Conservation (phyloP, 2,113 vertebrate species). For the Leptocoma aspasia region DNA sequence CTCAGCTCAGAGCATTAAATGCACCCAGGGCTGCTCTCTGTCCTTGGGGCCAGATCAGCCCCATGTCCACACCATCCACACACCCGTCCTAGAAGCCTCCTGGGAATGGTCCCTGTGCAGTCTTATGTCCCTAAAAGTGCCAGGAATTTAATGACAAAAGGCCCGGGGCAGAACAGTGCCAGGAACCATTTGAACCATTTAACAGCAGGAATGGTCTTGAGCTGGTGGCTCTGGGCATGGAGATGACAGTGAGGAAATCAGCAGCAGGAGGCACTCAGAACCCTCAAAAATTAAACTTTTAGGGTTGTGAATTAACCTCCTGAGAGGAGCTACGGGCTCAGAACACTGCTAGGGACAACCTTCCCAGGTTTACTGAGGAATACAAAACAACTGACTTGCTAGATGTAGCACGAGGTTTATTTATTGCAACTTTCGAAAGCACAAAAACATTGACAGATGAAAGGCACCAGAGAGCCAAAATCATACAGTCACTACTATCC, state of each 20-base stretch:
- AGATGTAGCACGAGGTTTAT: constrained; percentile 46
- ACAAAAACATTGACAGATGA: constrained; percentile 45
- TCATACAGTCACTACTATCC: constrained; percentile 35
- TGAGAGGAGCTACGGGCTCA: not conserved
- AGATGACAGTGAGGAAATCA: not conserved
- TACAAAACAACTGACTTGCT: constrained; percentile 57
- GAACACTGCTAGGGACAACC: not conserved
- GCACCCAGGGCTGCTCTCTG: not conserved
- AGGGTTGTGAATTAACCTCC: not conserved
- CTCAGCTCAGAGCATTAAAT: not conserved
- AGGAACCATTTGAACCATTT: not conserved
- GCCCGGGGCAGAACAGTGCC: not conserved
- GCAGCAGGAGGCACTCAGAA: not conserved
- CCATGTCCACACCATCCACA: not conserved
- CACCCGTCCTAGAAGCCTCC: not conserved
- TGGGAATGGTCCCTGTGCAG: not conserved
- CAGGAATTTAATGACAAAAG: not conserved
- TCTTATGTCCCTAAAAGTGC: not conserved
- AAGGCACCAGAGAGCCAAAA: constrained; percentile 50
- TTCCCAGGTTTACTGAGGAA: constrained; percentile 30
- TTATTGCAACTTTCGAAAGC: constrained; percentile 54
- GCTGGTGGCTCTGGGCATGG: not conserved
- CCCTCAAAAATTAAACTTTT: not conserved
- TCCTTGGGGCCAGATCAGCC: not conserved
- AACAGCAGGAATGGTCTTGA: not conserved